Evolutionary conservation across 2,888 invertebrate genomes (phyloP), one percentile per base, ranked within the genome.

Genomic region (Agrochola macilenta): DNA sequence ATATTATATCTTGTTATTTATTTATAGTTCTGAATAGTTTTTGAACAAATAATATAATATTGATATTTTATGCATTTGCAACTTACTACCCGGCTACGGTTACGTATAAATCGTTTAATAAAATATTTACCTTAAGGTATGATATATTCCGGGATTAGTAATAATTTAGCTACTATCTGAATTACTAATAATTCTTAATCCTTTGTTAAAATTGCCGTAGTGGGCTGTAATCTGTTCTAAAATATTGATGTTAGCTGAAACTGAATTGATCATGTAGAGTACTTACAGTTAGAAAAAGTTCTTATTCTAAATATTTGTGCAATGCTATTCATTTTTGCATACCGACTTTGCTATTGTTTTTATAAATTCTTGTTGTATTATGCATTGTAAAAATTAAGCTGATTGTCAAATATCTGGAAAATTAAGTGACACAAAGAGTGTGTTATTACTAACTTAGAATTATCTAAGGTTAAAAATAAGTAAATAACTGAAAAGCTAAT

Each of bases 1-100:
- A 88, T 89, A 90, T 89, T 89, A 88, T 84, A 84, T 84, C 83
- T 87, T 88, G 86, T 89, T 89, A 86, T 87, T 86, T 89, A 88
- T 87, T 89, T 84, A 73, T 87, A 84, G 63, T 84, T 76, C 73
- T 73, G 68, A 77, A 83, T 73, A 73, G 64, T 76, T 81, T 75
- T 69, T 75, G 66, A 81, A 60, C 52, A 81, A 69, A 58, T 39
- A 46, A 79, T 79, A 69, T 60, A 63, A 54, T 71, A 75, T 63
- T 65, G 49, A 69, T 80, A 83, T 65, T 72, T 60, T 60, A 71
- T 65, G 68, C 63, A 74, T 65, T 82, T 82, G 52, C 65, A 70
- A 69, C 26, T 82, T 69, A 58, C 14, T 68, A 71, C 70, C 66
- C 49, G 46, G 73, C 69, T 72, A 84, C 65, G 72, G 78, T 74